Evolutionary conservation across 2,113 vertebrate genomes (phyloP).

Genomic region (Hippolais icterina): DNA sequence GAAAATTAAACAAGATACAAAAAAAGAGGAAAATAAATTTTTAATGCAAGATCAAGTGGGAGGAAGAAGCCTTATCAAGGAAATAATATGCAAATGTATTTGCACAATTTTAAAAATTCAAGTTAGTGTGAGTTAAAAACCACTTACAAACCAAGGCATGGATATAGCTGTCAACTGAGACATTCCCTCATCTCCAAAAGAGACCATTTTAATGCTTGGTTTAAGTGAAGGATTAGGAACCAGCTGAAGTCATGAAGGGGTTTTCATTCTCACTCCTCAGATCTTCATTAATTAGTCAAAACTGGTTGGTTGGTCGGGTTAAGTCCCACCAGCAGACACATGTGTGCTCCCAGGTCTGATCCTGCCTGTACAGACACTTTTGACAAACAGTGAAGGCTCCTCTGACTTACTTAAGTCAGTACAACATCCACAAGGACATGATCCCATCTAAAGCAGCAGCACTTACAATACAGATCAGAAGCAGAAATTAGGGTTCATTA

Average conservation of each 20-base stretch:
- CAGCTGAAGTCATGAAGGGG: background rate
- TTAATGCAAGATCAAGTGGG: background rate
- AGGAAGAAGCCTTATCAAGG: background rate
- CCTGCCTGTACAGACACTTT: rapidly evolving
- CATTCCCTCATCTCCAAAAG: background rate
- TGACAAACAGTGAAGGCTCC: background rate
- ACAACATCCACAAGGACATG: rapidly evolving
- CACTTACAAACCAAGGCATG: background rate
- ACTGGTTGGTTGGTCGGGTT: background rate
- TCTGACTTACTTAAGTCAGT: background rate
- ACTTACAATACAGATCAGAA: background rate
- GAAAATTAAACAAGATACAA: background rate
- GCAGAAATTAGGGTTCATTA: background rate
- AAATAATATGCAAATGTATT: background rate
- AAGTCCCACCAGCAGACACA: background rate
- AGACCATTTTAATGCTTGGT: background rate
- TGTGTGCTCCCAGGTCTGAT: background rate
- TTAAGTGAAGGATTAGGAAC: background rate
- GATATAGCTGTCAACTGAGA: background rate
- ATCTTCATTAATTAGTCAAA: background rate
- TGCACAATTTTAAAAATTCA: background rate
- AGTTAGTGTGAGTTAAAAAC: background rate
- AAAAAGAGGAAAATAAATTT: background rate
- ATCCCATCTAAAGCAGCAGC: background rate
- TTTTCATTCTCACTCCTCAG: background rate